A percentile compares a stretch with the other conserved stretches of the same genome.
Conservation (phyloP, 2,113 vertebrate species). For the Brachyhypopomus occidentalis region DNA sequence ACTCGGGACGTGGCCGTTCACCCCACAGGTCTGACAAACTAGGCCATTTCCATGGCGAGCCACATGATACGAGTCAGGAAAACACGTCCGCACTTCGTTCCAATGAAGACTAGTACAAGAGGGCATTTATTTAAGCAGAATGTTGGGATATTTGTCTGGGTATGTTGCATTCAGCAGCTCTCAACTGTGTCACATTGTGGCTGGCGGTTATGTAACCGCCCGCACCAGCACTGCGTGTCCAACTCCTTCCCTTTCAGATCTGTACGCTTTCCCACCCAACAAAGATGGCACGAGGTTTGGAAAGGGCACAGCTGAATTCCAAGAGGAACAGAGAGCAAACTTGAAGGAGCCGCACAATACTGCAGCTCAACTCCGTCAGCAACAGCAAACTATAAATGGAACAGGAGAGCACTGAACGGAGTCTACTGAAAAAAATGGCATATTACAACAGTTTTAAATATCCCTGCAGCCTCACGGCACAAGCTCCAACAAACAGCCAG, state of each 20-base stretch:
- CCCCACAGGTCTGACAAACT: neutral
- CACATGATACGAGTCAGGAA: neutral
- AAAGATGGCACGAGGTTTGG: constrained; percentile 16
- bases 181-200: constrained; percentile 23
- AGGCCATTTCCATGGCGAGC: neutral
- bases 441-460: neutral
- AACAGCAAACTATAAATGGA: constrained; percentile 41
- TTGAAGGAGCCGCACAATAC: constrained; percentile 17
- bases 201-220: constrained; percentile 32
- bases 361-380: constrained; percentile 31
- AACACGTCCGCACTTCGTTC: neutral
- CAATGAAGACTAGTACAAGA: neutral
- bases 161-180: neutral
- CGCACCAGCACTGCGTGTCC: constrained; percentile 12
- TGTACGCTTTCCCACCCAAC: constrained; percentile 6
- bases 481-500: neutral
- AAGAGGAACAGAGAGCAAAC: neutral
- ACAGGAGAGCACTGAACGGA: neutral
- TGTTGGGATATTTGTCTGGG: neutral
- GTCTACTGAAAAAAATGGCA: constrained; percentile 3
- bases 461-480: neutral
- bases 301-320: constrained; percentile 28
- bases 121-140: neutral
- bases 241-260: constrained; percentile 19
- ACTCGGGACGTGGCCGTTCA: neutral